phyloP scores from a whole-genome alignment of 2,113 vertebrate genomes.

The Heloderma charlesbogerti region DNA sequence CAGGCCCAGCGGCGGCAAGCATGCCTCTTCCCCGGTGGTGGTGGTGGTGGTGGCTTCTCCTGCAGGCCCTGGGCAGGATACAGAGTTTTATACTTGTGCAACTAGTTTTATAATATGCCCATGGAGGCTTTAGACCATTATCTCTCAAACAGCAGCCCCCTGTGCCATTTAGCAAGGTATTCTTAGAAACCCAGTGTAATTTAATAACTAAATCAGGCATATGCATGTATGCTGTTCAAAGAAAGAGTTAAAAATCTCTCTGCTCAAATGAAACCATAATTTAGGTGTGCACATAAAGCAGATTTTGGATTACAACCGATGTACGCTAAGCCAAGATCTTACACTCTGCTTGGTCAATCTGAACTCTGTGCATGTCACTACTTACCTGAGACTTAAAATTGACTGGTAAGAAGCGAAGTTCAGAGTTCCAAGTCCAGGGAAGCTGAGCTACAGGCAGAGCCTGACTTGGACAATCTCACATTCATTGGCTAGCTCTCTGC shows the following conservation, averaged over 20 bases:
- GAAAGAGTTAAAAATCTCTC: too few relatives aligned
- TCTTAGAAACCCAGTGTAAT: background rate
- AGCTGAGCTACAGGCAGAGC: background rate
- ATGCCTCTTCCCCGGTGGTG: too few relatives aligned
- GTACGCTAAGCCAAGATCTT: background rate
- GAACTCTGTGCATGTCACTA: too few relatives aligned
- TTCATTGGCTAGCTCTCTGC: background rate
- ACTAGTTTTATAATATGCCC: background rate
- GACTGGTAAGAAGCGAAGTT: background rate
- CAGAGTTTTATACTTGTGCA: background rate
- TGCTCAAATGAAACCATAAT: background rate
- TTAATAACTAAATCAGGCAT: background rate
- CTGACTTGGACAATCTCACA: too few relatives aligned
- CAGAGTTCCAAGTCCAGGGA: background rate
- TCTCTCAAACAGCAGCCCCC: background rate
- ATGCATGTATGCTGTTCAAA: background rate
- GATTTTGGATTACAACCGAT: background rate
- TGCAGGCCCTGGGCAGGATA: background rate
- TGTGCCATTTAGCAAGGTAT: background rate
- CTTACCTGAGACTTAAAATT: background rate
- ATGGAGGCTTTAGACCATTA: background rate
- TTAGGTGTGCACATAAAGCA: background rate
- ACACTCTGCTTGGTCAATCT: background rate
- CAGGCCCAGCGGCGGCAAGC: too few relatives aligned
- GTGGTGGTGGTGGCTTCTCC: too few relatives aligned